Conservation (phyloP, 2,797 vertebrate genomes). For the Loris lydekkerianus region DNA sequence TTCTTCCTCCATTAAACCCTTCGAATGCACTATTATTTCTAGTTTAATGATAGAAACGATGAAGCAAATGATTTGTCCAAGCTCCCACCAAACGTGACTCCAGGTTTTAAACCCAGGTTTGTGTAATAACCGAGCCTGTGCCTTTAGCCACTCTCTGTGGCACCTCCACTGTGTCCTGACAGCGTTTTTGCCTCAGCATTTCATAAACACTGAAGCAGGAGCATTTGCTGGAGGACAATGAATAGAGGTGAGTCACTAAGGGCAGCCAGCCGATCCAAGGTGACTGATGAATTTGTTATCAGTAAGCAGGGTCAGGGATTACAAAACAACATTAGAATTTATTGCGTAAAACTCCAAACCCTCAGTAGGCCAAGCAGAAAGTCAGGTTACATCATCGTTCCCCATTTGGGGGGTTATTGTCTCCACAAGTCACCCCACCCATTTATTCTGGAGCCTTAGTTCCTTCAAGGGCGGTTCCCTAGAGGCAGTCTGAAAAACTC, state of each 20-base stretch:
- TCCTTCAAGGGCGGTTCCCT: neutral
- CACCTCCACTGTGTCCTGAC: neutral
- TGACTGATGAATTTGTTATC: slow-evolving; percentile 31
- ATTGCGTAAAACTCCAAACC: neutral
- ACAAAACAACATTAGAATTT: slow-evolving; percentile 44
- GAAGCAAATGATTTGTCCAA: neutral
- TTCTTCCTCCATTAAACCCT: neutral
- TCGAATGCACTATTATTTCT: slow-evolving; percentile 24
- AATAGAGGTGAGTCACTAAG: neutral
- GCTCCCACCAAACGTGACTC: neutral
- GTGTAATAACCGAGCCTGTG: neutral
- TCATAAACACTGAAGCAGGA: neutral
- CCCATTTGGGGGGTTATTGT: neutral
- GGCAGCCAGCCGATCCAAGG: neutral
- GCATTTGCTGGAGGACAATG: neutral
- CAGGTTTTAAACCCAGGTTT: neutral
- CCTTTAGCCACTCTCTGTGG: neutral
- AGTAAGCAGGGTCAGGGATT: neutral
- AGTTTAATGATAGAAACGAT: slow-evolving; percentile 33
- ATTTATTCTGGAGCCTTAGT: neutral
- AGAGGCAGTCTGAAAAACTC: slow-evolving; percentile 46
- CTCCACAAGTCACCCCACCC: neutral
- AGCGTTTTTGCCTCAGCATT: neutral
- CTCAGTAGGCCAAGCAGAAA: neutral
- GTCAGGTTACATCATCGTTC: neutral